Evolutionary conservation across 1,140 invertebrate species (phyloP).

Genomic region (Drosophila ercepeae): DNA sequence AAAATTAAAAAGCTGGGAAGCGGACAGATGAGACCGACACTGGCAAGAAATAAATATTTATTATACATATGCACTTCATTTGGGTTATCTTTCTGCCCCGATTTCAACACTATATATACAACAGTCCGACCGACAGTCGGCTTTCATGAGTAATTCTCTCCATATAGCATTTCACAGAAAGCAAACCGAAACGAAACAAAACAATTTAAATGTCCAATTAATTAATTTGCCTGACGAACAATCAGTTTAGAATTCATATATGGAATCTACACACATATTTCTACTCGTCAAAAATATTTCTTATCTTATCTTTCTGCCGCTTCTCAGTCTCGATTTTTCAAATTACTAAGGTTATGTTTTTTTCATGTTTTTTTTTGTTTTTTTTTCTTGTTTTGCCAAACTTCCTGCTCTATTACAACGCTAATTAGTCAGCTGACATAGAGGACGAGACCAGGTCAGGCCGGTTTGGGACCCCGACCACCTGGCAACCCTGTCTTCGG

Average conservation of each 20-base stretch:
- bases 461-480: neutral
- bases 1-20: slow-evolving; percentile 4
- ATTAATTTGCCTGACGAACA: slow-evolving; percentile 40
- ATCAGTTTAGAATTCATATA: slow-evolving; percentile 34
- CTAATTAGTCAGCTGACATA: slow-evolving; percentile 41
- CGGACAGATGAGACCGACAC: slow-evolving; percentile 32
- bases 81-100: slow-evolving; percentile 46
- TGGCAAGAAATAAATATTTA: slow-evolving; percentile 36
- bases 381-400: neutral
- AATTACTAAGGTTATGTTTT: neutral
- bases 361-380: neutral
- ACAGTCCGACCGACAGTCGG: neutral
- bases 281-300: slow-evolving; percentile 8
- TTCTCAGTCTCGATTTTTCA: neutral
- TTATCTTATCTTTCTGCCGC: slow-evolving; percentile 28
- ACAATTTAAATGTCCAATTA: slow-evolving; percentile 46
- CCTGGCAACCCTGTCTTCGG: slow-evolving; percentile 47
- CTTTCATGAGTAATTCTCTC: slow-evolving; percentile 27
- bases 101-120: slow-evolving; percentile 13
- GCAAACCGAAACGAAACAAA: slow-evolving; percentile 36
- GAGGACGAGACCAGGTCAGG: neutral
- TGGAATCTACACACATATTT: neutral
- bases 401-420: slow-evolving; percentile 18
- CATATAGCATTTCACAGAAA: neutral
- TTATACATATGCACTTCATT: slow-evolving; percentile 34